Evolutionary conservation across 2,888 invertebrate species (phyloP), one percentile per base, ranked within the genome.

Genomic region (Meta bourneti): DNA sequence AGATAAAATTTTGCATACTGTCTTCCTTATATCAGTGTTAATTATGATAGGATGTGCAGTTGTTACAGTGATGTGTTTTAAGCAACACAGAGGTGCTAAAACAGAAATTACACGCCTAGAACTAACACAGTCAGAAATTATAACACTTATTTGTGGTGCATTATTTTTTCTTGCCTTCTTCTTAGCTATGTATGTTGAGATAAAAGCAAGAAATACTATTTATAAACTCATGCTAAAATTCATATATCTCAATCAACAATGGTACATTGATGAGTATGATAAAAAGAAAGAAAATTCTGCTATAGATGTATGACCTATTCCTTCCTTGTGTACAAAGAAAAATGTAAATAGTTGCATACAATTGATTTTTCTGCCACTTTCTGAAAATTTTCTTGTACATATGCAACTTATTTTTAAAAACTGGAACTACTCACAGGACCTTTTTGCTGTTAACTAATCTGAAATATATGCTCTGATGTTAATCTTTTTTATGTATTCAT

Each of bases 91-190:
- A 79, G 94, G 87, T 51, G 93, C 92, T 16, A 93, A 93, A 48
- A 80, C 93, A 13, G 94, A 93, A 82, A 91, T 94, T 93, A 93
- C 95, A 93, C 94, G 95, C 90, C 94, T 94, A 16, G 94, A 95
- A 91, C 94, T 95, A 81, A 95, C 95, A 0, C 94, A 94, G 16
- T 95, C 95, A 77, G 96, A 96, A 93, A 94, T 96, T 54, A 95
- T 95, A 70, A 95, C 96, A 2, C 94, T 96, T 48, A 94, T 95
- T 9, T 96, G 96, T 93, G 96, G 96, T 1, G 95, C 96, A 16
- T 94, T 96, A 82, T 96, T 96, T 94, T 95, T 96, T 93, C 94
- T 95, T 70, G 95, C 96, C 7, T 96, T 96, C 93, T 96, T 96
- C 93, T 94, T 96, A 69, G 96, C 96, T 80, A 95, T 96, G 95